Evolutionary conservation across 2,797 vertebrate species (phyloP), one percentile per base, ranked within the genome.

Genomic region (Paedocypris micromegethes): DNA sequence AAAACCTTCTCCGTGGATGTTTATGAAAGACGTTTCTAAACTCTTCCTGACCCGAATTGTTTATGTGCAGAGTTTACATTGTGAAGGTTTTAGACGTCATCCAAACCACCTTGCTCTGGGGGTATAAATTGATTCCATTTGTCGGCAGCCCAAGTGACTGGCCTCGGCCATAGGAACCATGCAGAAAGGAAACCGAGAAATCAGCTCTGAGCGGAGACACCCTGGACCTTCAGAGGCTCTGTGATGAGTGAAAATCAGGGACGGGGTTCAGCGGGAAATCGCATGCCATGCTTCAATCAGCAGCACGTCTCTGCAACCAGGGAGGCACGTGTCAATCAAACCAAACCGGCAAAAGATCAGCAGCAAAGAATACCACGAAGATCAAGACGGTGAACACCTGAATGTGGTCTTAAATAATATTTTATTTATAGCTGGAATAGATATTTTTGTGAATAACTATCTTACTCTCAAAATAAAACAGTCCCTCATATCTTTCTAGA

Each of bases 91-190:
- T 70, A 81, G 70, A 83, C 79, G 82, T 82, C 79, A 81, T 79
- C 76, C 77, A 83, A 80, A 78, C 72, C 73, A 76, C 74, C 74
- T 78, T 77, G 73, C 66, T 78, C 58, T 56, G 55, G 76, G 70
- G 67, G 60, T 70, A 79, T 75, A 81, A 80, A 83, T 79, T 80
- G 74, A 74, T 79, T 83, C 78, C 80, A 81, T 79, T 82, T 49
- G 59, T 66, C 41, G 56, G 4, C 62, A 49, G 54, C 45, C 53
- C 40, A 58, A 75, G 69, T 44, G 6, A 55, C 64, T 68, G 55
- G 70, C 61, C 58, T 68, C 39, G 64, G 68, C 54, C 65, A 65
- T 52, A 51, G 5, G 68, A 78, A 71, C 66, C 72, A 63, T 47
- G 6, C 37, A 5, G 60, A 49, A 58, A 9, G 39, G 54, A 75